These are phyloP conservation scores for Cryptomyrus ogoouensis DNA, from an alignment of 2,113 vertebrate species.

Conservation along the genomic window DNA sequence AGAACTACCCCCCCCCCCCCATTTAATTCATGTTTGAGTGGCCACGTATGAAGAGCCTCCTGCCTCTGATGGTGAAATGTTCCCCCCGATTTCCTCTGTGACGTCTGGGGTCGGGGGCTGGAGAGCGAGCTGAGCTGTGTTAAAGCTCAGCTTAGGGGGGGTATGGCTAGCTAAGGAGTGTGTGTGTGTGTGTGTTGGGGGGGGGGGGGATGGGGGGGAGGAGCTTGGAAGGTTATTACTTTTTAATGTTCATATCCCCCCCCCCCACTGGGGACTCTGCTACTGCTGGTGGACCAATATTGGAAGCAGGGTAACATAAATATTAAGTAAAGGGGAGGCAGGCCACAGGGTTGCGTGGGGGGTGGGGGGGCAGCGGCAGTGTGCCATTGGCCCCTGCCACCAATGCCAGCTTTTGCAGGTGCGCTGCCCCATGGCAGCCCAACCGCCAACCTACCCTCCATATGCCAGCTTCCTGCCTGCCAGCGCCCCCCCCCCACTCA, in stretches of 20 bases:
- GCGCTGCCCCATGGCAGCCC: constrained; percentile 61
- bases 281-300: constrained; percentile 32
- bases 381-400: constrained; percentile 50
- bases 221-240: background rate
- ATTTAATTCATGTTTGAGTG: background rate
- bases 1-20: background rate
- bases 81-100: background rate
- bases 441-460: constrained; percentile 72
- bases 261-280: constrained; percentile 20
- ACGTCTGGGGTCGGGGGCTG: background rate
- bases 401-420: constrained; percentile 65
- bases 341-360: background rate
- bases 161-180: background rate
- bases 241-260: constrained; percentile 3
- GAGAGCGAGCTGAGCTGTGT: background rate
- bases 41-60: background rate
- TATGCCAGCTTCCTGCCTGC: constrained; percentile 68
- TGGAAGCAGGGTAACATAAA: constrained; percentile 26
- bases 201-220: background rate
- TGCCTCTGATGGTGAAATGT: background rate
- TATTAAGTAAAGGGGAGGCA: constrained; percentile 32
- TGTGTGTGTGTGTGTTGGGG: background rate
- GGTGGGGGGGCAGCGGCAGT: background rate
- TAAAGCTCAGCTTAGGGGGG: background rate
- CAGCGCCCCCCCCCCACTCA: constrained; percentile 64